Evolutionary conservation across 2,888 invertebrate genomes (phyloP), one percentile per base, ranked within the genome.

Genomic region (Metacarcinus magister): DNA sequence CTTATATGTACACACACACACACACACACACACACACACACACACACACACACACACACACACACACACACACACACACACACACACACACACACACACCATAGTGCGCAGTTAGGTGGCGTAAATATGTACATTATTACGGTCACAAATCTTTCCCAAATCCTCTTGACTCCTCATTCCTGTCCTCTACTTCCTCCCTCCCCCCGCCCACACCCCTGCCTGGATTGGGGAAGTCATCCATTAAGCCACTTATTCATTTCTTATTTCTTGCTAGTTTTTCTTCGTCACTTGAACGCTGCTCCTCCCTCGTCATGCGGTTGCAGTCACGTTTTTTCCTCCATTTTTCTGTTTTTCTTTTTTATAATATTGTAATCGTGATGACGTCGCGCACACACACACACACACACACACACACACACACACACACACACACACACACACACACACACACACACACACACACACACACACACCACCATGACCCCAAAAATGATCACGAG

Each of bases 11-110:
- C 90, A 90, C 90, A 92, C 92, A 92, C 46, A 92, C 60, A 48
- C 39, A 44, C 93, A 93, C 60, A 93, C 93, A 32, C 39, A 39
- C 93, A 48, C 44, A 5, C 93, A 60, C 93, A 93, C 43, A n/a
- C 32, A 89, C 43, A 94, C 87, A 48, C 67, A 92, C 28, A 46
- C 46, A 92, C n/a, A 23, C n/a, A 46, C 39, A 90, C 44, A 90
- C 90, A 90, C 90, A 90, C 90, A 90, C 90, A 90, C 90, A 92
- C 92, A 92, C 46, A 92, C 60, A 48, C 39, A 44, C 93, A 93
- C 60, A 93, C 93, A 32, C 39, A 39, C 93, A 48, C 44, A 5
- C 93, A 75, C 94, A 94, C 48, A 39, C 44, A 91, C 28, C 5
- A 92, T 54, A 92, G 60, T 54, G 39, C 87, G 87, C 92, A 92